phyloP scores from a whole-genome alignment of 2,888 invertebrate genomes.

The Oegoconia quadripuncta region DNA sequence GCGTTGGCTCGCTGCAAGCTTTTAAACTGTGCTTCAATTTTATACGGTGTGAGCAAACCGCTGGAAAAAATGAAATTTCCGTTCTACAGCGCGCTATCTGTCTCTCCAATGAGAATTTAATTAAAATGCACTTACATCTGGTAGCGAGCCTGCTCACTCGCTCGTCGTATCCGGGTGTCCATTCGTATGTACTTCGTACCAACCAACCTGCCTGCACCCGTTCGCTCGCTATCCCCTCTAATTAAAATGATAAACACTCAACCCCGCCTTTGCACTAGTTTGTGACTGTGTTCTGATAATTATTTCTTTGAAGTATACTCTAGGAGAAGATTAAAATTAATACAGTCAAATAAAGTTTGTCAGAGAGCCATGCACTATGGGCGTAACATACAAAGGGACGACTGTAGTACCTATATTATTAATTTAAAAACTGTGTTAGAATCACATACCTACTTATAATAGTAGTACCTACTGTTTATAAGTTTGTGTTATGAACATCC shows the following conservation, averaged over 20 bases:
- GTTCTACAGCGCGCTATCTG: constrained; percentile 33
- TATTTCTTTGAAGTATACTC: constrained; percentile 33
- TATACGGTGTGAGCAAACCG: constrained; percentile 32
- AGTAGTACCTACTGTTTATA: no score
- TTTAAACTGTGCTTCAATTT: constrained; percentile 41
- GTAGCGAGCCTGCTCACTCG: constrained; percentile 20
- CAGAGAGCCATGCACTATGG: no score
- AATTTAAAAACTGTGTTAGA: no score
- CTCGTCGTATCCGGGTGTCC: not conserved
- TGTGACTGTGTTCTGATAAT: constrained; percentile 28
- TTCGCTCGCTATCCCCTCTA: constrained; percentile 23
- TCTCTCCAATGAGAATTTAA: constrained; percentile 51
- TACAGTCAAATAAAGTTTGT: no score
- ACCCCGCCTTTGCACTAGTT: constrained; percentile 22
- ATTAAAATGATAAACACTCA: constrained; percentile 51
- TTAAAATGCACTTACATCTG: constrained; percentile 53
- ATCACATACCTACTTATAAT: no score
- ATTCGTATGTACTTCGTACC: constrained; percentile 1
- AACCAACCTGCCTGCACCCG: constrained; percentile 7
- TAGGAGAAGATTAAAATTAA: no score
- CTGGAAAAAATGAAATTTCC: constrained; percentile 35
- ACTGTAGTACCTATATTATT: no score
- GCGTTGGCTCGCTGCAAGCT: constrained; percentile 27
- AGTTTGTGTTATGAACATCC: no score
- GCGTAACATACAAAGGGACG: no score